A percentile compares a stretch with the other conserved stretches of the same genome.
These are phyloP conservation scores for Drosophila lacertosa DNA, from an alignment of 1,140 invertebrate species.

Conservation along the genomic window DNA sequence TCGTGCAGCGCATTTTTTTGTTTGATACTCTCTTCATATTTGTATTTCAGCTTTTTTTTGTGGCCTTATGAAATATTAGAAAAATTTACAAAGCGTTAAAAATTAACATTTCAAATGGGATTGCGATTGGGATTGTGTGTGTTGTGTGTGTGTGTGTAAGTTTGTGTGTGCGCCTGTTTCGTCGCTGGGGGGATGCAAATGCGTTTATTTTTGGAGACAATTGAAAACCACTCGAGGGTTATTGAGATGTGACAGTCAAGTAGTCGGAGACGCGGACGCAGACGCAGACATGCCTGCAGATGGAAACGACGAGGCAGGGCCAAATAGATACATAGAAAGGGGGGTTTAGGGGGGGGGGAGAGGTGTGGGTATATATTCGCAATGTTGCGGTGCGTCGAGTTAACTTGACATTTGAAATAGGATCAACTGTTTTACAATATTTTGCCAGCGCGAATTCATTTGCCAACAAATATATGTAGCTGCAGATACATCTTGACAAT, in stretches of 20 bases:
- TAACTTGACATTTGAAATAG: constrained; percentile 81
- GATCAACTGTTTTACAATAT: constrained; percentile 55
- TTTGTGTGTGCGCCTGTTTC: constrained; percentile 12
- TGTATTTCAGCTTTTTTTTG: constrained; percentile 12
- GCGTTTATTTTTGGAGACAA: constrained; percentile 81
- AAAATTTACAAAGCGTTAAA: constrained; percentile 79
- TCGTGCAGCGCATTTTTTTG: constrained; percentile 1
- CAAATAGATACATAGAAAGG: background rate
- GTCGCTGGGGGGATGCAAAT: constrained; percentile 64
- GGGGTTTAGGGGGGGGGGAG: background rate
- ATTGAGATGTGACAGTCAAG: constrained; percentile 82
- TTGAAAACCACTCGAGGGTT: constrained; percentile 80
- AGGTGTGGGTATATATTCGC: background rate
- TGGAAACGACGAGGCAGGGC: background rate
- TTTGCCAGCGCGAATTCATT: constrained; percentile 28
- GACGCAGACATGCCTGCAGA: constrained; percentile 20
- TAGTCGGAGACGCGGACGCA: constrained; percentile 56
- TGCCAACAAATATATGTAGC: constrained; percentile 23
- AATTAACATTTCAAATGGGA: constrained; percentile 79
- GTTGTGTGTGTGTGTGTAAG: constrained; percentile 15
- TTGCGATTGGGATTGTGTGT: constrained; percentile 32
- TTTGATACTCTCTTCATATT: background rate
- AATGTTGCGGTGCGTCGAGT: constrained; percentile 31
- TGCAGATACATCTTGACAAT: constrained; percentile 15
- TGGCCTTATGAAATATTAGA: constrained; percentile 68